Conservation (phyloP, 2,797 vertebrate species). For the Harpagifer antarcticus region DNA sequence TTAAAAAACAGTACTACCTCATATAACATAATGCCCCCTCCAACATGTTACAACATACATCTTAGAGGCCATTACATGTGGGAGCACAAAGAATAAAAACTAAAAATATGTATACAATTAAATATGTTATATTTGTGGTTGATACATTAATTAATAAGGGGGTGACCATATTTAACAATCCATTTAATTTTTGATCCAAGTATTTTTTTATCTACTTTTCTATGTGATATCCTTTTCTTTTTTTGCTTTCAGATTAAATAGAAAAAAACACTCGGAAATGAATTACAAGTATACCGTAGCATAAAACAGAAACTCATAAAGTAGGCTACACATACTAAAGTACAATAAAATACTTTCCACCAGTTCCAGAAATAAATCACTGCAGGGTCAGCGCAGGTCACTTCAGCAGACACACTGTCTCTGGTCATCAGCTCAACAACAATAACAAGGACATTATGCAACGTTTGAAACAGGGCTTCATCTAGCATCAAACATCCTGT, state of each 20-base stretch:
- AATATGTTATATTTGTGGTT: too few species aligned
- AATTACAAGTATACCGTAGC: neutral
- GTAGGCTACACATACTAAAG: too few species aligned
- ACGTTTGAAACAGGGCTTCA: neutral
- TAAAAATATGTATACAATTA: too few species aligned
- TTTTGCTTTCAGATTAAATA: neutral
- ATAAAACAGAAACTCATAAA: too few species aligned
- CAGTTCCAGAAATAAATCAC: too few species aligned
- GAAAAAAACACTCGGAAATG: neutral
- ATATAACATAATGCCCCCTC: too few species aligned
- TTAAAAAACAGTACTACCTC: too few species aligned
- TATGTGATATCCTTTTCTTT: neutral
- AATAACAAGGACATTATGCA: neutral
- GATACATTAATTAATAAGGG: neutral
- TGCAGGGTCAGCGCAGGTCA: too few species aligned
- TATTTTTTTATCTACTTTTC: neutral
- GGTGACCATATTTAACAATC: neutral
- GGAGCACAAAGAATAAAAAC: too few species aligned
- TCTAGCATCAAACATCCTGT: too few species aligned
- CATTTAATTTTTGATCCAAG: neutral
- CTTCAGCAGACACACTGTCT: neutral
- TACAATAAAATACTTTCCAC: neutral
- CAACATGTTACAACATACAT: too few species aligned
- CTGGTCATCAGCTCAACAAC: constrained; percentile 19
- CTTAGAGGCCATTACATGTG: too few species aligned